Percentiles rank a stretch among this genome's conserved stretches.
phyloP scores from a whole-genome alignment of 1,140 invertebrate species.

The Palaemon carinicauda region DNA sequence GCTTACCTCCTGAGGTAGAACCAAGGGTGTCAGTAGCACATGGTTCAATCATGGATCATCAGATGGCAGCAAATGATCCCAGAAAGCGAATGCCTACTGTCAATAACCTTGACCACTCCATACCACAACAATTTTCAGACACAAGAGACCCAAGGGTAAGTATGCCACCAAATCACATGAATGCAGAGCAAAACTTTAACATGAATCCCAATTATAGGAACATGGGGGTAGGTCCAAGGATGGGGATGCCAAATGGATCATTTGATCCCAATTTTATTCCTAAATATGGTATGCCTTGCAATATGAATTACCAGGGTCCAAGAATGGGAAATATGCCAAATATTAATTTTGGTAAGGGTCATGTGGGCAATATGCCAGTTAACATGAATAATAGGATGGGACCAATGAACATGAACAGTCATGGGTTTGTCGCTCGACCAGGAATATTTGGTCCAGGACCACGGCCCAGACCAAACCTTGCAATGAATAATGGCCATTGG shows the following conservation, averaged over 20 bases:
- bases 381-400: background rate
- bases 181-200: too few relatives aligned
- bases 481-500: constrained; percentile 10
- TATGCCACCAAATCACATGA: too few relatives aligned
- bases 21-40: too few relatives aligned
- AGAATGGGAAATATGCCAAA: background rate
- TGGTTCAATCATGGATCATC: too few relatives aligned
- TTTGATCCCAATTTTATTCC: background rate
- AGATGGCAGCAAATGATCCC: background rate
- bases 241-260: background rate
- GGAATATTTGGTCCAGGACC: background rate
- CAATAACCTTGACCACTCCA: too few relatives aligned
- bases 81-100: background rate
- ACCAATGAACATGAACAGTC: background rate
- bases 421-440: background rate
- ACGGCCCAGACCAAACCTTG: background rate
- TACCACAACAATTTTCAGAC: too few relatives aligned
- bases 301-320: background rate
- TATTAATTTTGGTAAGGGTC: background rate
- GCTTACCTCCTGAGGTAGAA: too few relatives aligned
- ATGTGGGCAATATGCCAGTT: background rate
- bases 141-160: too few relatives aligned
- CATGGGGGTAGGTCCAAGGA: background rate
- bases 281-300: background rate
- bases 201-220: background rate